These are phyloP conservation scores for Fukomys damarensis DNA, from an alignment of 2,113 vertebrate species.

Conservation along the genomic window DNA sequence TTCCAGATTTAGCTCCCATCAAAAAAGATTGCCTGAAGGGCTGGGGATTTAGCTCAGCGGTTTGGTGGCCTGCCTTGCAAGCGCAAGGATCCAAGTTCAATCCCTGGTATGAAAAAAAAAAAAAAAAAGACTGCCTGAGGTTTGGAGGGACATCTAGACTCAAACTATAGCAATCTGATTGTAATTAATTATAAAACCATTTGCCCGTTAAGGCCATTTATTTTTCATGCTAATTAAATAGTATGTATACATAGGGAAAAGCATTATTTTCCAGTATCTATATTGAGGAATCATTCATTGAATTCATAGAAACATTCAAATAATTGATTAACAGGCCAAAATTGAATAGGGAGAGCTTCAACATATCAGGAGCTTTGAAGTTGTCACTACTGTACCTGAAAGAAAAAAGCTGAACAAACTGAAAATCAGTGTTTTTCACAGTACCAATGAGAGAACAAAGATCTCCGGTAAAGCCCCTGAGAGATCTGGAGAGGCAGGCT, in stretches of 20 bases:
- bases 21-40: too few relatives aligned
- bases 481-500: not conserved
- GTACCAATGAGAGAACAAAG: not conserved
- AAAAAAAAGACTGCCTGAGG: too few relatives aligned
- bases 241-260: not conserved
- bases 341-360: not conserved
- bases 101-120: too few relatives aligned
- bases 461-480: not conserved
- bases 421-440: not conserved
- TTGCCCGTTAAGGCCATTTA: not conserved
- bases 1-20: too few relatives aligned
- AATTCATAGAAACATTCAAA: not conserved
- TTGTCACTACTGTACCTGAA: not conserved
- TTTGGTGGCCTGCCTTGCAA: too few relatives aligned
- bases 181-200: not conserved
- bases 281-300: not conserved
- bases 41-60: too few relatives aligned
- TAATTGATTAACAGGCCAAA: not conserved
- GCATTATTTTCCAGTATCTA: not conserved
- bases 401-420: not conserved
- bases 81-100: too few relatives aligned
- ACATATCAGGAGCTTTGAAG: not conserved
- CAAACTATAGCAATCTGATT: not conserved
- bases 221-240: not conserved
- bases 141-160: too few relatives aligned